These are phyloP conservation scores for Craterocephalus amniculus DNA, from an alignment of 2,797 vertebrate genomes.

Conservation along the genomic window DNA sequence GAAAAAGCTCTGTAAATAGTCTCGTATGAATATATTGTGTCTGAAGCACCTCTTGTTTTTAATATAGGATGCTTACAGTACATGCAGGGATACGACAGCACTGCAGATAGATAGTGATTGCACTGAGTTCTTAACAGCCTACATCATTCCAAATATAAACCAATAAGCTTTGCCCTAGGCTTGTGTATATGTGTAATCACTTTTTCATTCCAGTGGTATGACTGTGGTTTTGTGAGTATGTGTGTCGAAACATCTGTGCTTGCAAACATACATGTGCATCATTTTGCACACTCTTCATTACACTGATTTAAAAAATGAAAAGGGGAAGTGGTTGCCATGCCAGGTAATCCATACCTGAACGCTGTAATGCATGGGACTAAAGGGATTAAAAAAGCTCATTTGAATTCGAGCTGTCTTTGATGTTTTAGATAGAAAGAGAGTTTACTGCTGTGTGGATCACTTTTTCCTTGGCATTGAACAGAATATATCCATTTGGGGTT, in stretches of 20 bases:
- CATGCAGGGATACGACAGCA: slow-evolving; percentile 5
- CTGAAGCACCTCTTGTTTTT: slow-evolving; percentile 8
- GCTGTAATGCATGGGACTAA: slow-evolving; percentile 44
- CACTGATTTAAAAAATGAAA: slow-evolving; percentile 25
- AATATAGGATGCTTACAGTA: slow-evolving; percentile 9
- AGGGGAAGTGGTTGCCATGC: slow-evolving; percentile 44
- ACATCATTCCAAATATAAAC: slow-evolving; percentile 39
- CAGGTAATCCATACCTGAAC: slow-evolving; percentile 68
- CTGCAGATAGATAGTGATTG: slow-evolving; percentile 17
- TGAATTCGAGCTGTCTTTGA: slow-evolving; percentile 59
- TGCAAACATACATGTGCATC: slow-evolving; percentile 12
- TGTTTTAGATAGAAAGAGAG: slow-evolving; percentile 64
- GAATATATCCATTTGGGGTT: slow-evolving; percentile 20
- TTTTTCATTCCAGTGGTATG: slow-evolving; percentile 41
- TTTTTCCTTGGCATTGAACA: slow-evolving; percentile 66
- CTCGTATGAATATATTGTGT: slow-evolving; percentile 8
- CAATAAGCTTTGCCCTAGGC: slow-evolving; percentile 22
- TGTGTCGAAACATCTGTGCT: slow-evolving; percentile 38
- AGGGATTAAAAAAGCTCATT: slow-evolving; percentile 69
- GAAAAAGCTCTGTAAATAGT: slow-evolving; percentile 11
- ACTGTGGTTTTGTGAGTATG: slow-evolving; percentile 3
- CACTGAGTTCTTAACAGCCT: slow-evolving; percentile 30
- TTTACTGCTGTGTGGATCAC: slow-evolving; percentile 43
- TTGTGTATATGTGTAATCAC: slow-evolving; percentile 46
- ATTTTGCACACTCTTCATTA: slow-evolving; percentile 8